phyloP scores from a whole-genome alignment of 2,113 vertebrate genomes.

The Pterocles burchelli region DNA sequence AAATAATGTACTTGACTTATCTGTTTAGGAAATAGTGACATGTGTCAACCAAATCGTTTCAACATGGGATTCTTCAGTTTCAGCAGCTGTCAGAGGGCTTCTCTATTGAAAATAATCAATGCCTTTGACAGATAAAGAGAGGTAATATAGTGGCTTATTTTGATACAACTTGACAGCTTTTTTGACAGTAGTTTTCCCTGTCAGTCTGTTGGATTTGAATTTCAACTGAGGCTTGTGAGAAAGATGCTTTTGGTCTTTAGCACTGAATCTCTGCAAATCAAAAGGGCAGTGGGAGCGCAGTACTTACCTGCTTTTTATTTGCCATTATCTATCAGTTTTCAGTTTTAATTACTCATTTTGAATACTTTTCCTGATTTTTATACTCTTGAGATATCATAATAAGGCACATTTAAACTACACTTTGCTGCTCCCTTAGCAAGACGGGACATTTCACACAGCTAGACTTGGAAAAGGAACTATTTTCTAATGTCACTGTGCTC shows the following conservation, averaged over 20 bases:
- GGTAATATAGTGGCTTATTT: constrained; percentile 41
- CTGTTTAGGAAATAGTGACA: constrained; percentile 69
- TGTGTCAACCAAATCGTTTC: constrained; percentile 37
- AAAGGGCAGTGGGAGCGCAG: neutral
- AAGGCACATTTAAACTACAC: constrained; percentile 4
- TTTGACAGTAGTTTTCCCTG: constrained; percentile 59
- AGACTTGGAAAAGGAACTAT: neutral
- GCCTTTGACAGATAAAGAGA: constrained; percentile 67
- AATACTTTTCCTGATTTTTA: constrained; percentile 38
- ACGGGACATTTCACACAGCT: neutral
- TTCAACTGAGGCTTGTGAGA: constrained; percentile 24
- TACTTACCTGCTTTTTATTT: constrained; percentile 40
- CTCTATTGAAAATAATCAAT: constrained; percentile 77
- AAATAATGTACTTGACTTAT: constrained; percentile 37
- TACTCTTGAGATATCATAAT: constrained; percentile 32
- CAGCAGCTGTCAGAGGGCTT: constrained; percentile 62
- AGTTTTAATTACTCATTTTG: constrained; percentile 65
- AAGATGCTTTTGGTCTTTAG: constrained; percentile 38
- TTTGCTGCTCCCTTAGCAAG: constrained; percentile 27
- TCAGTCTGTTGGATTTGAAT: constrained; percentile 52
- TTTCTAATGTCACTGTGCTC: constrained; percentile 26
- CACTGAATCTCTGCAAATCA: neutral
- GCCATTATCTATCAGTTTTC: constrained; percentile 9
- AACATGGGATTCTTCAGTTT: constrained; percentile 39
- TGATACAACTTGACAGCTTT: constrained; percentile 69